Evolutionary conservation across 2,888 invertebrate species (phyloP).

Genomic region (Erpobdella octoculata): DNA sequence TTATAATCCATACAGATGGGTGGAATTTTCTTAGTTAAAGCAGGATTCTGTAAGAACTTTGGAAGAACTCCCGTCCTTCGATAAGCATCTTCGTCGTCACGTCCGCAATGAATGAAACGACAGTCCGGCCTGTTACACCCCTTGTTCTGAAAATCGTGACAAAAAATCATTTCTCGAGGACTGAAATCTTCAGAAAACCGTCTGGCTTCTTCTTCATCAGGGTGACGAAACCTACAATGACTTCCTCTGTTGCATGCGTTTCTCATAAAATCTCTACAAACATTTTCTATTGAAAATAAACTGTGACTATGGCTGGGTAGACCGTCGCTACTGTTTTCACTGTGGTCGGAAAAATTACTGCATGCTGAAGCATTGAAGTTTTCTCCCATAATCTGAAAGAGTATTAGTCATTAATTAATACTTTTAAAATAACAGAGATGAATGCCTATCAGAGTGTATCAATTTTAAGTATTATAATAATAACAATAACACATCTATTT

Average conservation of each 20-base stretch:
- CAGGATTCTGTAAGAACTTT: neutral
- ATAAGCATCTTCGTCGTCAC: constrained; percentile 66
- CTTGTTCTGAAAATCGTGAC: constrained; percentile 64
- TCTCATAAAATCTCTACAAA: constrained; percentile 59
- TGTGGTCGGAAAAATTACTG: constrained; percentile 35
- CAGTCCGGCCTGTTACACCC: constrained; percentile 67
- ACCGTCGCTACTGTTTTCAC: constrained; percentile 34
- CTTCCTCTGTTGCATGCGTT: constrained; percentile 61
- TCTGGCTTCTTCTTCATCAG: constrained; percentile 49
- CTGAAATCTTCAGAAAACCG: constrained; percentile 40
- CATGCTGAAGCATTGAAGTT: constrained; percentile 26
- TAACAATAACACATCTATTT: neutral
- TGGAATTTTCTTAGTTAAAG: constrained; percentile 17
- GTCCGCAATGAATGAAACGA: constrained; percentile 68
- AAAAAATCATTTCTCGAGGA: constrained; percentile 53
- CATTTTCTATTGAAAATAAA: constrained; percentile 41
- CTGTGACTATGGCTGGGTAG: constrained; percentile 8
- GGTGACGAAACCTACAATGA: constrained; percentile 58
- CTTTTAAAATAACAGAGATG: neutral
- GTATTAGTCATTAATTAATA: neutral
- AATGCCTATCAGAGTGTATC: neutral
- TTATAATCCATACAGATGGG: constrained; percentile 62
- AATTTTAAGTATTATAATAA: neutral
- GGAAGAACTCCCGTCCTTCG: constrained; percentile 67
- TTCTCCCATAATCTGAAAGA: constrained; percentile 3